Conservation (phyloP, 2,797 vertebrate genomes). For the Jordanella pulchra region DNA sequence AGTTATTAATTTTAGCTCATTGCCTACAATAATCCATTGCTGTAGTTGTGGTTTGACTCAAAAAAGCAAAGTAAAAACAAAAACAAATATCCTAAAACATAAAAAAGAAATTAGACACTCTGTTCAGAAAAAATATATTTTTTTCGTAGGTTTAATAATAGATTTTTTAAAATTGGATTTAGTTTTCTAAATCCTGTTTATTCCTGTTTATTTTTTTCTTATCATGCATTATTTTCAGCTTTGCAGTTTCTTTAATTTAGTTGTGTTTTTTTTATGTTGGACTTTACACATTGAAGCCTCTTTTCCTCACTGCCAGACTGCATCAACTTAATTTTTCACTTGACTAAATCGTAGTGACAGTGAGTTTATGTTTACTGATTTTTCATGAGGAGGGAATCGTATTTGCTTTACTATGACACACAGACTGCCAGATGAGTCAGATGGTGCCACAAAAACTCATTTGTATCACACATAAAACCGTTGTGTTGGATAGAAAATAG, state of each 20-base stretch:
- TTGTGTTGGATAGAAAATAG: not conserved
- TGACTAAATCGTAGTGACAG: constrained; percentile 1
- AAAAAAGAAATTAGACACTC: not conserved
- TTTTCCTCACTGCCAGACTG: not conserved
- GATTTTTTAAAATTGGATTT: not conserved
- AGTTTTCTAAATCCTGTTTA: no score
- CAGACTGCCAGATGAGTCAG: not conserved
- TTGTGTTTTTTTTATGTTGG: not conserved
- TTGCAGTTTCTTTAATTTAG: not conserved
- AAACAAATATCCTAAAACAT: not conserved
- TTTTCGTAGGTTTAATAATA: not conserved
- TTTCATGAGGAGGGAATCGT: not conserved
- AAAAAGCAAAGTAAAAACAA: not conserved
- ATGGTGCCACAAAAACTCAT: not conserved
- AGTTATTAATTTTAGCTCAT: not conserved
- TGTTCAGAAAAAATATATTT: not conserved
- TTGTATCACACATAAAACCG: not conserved
- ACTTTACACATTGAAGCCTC: not conserved
- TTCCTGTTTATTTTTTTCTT: not conserved
- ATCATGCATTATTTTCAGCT: not conserved
- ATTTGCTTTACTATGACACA: not conserved
- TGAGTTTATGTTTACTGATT: not conserved
- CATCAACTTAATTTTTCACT: not conserved
- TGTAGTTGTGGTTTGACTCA: not conserved
- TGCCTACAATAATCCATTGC: not conserved